phyloP scores from a whole-genome alignment of 2,888 invertebrate species.

The Pachydiplax longipennis region DNA sequence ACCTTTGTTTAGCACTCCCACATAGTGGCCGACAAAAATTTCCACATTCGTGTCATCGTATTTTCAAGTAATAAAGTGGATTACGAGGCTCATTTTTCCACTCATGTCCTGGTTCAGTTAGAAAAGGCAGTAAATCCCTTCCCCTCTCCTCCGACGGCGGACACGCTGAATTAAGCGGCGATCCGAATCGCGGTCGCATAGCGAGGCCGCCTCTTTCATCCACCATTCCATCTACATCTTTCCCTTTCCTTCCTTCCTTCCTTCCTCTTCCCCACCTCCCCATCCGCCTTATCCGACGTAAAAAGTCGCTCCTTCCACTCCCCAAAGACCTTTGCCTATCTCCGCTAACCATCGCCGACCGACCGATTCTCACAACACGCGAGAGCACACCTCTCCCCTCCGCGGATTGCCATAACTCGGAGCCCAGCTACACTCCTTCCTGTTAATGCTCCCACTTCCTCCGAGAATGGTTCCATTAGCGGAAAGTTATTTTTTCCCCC shows the following conservation, averaged over 20 bases:
- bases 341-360: constrained; percentile 8
- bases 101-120: not conserved
- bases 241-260: not conserved
- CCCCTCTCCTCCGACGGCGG: not conserved
- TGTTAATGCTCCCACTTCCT: not conserved
- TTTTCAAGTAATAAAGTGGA: not conserved
- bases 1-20: too few species aligned
- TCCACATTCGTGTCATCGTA: not conserved
- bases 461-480: not conserved
- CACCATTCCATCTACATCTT: not conserved
- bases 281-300: not conserved
- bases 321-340: constrained; percentile 46
- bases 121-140: not conserved
- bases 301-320: constrained; percentile 16
- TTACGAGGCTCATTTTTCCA: not conserved
- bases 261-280: not conserved
- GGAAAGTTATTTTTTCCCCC: not conserved
- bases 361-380: constrained; percentile 12
- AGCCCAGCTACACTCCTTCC: not conserved
- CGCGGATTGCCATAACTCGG: not conserved
- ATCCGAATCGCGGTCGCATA: not conserved
- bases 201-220: not conserved
- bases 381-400: not conserved
- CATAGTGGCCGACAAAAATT: too few species aligned
- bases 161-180: not conserved